phyloP scores from a whole-genome alignment of 30 jellyfish, hydroid and myxozoan species.

The Chrysaora quinquecirrha region DNA sequence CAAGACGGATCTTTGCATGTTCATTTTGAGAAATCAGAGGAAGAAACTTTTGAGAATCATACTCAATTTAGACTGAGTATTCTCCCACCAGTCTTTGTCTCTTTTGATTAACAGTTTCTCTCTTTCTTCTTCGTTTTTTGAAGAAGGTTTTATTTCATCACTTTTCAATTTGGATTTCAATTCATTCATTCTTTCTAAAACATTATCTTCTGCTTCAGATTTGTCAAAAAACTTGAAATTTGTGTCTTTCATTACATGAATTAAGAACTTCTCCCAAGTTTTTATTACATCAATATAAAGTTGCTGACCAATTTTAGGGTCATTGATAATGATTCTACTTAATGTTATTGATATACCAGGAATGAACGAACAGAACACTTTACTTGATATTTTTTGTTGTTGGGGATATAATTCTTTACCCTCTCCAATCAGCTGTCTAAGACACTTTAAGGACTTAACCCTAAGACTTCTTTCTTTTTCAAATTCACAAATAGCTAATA shows the following conservation, averaged over 20 bases:
- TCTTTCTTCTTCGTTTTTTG: neutral
- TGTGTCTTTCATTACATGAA: conserved; percentile 50
- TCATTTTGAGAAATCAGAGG: conserved; percentile 57
- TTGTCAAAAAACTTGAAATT: conserved; percentile 18
- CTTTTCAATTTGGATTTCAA: neutral
- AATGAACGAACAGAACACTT: conserved; percentile 59
- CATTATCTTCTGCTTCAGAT: neutral
- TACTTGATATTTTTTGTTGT: conserved; percentile 38
- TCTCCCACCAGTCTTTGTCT: conserved; percentile 69
- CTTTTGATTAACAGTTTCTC: conserved; percentile 13
- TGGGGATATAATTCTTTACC: neutral
- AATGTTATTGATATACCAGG: conserved; percentile 81
- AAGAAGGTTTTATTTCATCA: neutral
- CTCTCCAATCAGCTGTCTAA: conserved; percentile 36
- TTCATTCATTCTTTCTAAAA: neutral
- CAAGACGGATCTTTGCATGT: conserved; percentile 46
- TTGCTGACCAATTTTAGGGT: conserved; percentile 57
- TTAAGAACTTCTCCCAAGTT: conserved; percentile 32
- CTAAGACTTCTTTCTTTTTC: conserved; percentile 64
- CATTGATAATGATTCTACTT: conserved; percentile 26
- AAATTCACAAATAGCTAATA: conserved; percentile 58
- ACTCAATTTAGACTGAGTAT: conserved; percentile 54
- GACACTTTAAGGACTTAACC: conserved; percentile 34
- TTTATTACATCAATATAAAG: conserved; percentile 28
- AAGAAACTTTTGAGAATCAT: conserved; percentile 52